Evolutionary conservation across 2,113 vertebrate genomes (phyloP).

Genomic region (Thunnus maccoyii): DNA sequence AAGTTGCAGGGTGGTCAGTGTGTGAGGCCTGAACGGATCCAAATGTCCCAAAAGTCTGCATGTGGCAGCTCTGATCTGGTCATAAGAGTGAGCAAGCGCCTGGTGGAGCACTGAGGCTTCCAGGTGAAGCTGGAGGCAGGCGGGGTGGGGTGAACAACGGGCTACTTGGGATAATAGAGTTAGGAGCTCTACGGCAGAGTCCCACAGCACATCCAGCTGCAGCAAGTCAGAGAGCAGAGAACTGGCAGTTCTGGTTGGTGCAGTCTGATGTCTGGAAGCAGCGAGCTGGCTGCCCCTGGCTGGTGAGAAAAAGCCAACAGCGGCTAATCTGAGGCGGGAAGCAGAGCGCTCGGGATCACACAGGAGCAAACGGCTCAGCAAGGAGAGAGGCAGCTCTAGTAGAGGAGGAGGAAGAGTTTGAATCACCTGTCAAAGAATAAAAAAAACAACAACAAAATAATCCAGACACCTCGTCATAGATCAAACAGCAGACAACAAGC

Average conservation of each 20-base stretch:
- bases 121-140: conserved; percentile 71
- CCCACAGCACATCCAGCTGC: conserved; percentile 71
- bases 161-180: conserved; percentile 86
- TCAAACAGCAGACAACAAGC: conserved; percentile 67
- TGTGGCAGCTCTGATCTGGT: conserved; percentile 84
- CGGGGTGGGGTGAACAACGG: conserved; percentile 69
- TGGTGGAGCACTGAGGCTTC: conserved; percentile 77
- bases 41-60: conserved; percentile 89
- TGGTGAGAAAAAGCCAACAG: conserved; percentile 70
- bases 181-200: conserved; percentile 86
- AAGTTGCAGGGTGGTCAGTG: conserved; percentile 20
- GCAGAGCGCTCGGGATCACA: conserved; percentile 80
- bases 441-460: conserved; percentile 53
- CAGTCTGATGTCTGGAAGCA: conserved; percentile 16
- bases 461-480: conserved; percentile 49
- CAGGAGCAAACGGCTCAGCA: conserved; percentile 89
- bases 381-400: conserved; percentile 88
- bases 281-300: conserved; percentile 35
- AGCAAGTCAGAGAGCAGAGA: conserved; percentile 82
- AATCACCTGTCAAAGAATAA: conserved; percentile 85
- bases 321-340: conserved; percentile 79
- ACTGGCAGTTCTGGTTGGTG: conserved; percentile 68
- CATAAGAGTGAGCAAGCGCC: conserved; percentile 81
- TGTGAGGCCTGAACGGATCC: conserved; percentile 48
- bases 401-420: conserved; percentile 77